phyloP scores from a whole-genome alignment of 1,140 invertebrate genomes.

The Pseudobourletiella spinata region DNA sequence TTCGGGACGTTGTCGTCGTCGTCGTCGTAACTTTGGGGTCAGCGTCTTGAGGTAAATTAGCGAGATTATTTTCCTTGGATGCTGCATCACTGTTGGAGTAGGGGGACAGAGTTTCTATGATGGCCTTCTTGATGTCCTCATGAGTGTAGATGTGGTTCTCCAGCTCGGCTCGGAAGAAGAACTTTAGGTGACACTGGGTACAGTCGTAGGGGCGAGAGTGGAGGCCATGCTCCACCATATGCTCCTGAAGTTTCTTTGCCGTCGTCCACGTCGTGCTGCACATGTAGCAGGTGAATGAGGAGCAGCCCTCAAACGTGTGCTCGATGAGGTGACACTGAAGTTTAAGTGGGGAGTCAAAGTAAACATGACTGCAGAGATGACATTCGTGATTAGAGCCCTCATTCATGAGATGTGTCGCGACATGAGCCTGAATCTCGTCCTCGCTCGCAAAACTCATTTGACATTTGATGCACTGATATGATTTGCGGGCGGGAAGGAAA shows the following conservation, averaged over 20 bases:
- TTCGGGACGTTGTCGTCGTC: no score
- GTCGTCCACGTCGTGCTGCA: conserved; percentile 79
- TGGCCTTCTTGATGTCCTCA: conserved; percentile 21
- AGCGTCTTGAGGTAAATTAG: conserved; percentile 19
- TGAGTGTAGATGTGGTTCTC: conserved; percentile 70
- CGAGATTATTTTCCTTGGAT: background rate
- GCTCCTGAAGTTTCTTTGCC: conserved; percentile 64
- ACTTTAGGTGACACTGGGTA: conserved; percentile 66
- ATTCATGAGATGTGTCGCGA: conserved; percentile 48
- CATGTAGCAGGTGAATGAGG: conserved; percentile 74
- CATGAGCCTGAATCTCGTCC: conserved; percentile 57
- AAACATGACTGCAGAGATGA: conserved; percentile 56
- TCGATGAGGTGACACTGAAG: conserved; percentile 86
- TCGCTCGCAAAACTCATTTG: conserved; percentile 57
- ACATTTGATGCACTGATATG: conserved; percentile 62
- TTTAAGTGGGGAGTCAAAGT: conserved; percentile 49
- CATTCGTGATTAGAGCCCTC: conserved; percentile 56
- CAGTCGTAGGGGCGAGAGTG: conserved; percentile 74
- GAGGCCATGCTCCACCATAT: conserved; percentile 72
- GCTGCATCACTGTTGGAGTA: background rate
- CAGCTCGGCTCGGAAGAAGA: conserved; percentile 83
- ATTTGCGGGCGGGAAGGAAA: background rate
- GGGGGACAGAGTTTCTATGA: conserved; percentile 11
- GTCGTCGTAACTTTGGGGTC: background rate
- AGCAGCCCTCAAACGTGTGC: conserved; percentile 76